A percentile compares a stretch with the other conserved stretches of the same genome.
Conservation (phyloP, 2,797 vertebrate genomes). For the Micromesistius poutassou region DNA sequence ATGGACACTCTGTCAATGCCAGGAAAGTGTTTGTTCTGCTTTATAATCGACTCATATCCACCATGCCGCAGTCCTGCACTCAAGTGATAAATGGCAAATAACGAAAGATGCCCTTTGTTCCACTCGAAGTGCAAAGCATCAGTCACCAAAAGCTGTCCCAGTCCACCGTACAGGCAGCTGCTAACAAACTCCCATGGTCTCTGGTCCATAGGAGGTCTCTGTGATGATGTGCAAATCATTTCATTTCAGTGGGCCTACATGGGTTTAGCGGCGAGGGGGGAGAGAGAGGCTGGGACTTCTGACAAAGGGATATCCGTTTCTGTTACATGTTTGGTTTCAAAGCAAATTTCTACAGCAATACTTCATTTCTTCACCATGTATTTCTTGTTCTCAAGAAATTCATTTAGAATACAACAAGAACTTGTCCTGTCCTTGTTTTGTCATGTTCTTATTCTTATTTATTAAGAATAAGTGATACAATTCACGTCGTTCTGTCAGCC, state of each 20-base stretch:
- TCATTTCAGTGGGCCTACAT: too few relatives aligned
- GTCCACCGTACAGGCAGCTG: slow-evolving; percentile 46
- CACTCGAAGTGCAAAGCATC: slow-evolving; percentile 43
- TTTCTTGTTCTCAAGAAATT: too few relatives aligned
- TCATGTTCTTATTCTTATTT: too few relatives aligned
- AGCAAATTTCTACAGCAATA: too few relatives aligned
- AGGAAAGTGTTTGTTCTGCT: slow-evolving; percentile 8
- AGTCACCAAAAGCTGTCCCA: slow-evolving; percentile 47
- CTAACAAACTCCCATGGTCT: slow-evolving; percentile 40
- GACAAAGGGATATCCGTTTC: not conserved
- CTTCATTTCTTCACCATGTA: too few relatives aligned
- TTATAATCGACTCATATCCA: slow-evolving; percentile 19
- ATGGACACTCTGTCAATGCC: not conserved
- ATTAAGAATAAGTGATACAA: too few relatives aligned
- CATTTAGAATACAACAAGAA: too few relatives aligned
- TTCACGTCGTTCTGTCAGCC: too few relatives aligned
- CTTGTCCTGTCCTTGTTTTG: too few relatives aligned
- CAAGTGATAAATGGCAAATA: slow-evolving; percentile 38
- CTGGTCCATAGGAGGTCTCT: slow-evolving; percentile 35
- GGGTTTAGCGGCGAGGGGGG: too few relatives aligned
- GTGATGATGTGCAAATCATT: slow-evolving; percentile 43
- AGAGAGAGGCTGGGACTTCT: too few relatives aligned
- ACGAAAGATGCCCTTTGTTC: slow-evolving; percentile 55
- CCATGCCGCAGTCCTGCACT: not conserved
- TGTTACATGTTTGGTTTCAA: not conserved